phyloP scores from a whole-genome alignment of 1,140 invertebrate species.

The Amphibalanus amphitrite region DNA sequence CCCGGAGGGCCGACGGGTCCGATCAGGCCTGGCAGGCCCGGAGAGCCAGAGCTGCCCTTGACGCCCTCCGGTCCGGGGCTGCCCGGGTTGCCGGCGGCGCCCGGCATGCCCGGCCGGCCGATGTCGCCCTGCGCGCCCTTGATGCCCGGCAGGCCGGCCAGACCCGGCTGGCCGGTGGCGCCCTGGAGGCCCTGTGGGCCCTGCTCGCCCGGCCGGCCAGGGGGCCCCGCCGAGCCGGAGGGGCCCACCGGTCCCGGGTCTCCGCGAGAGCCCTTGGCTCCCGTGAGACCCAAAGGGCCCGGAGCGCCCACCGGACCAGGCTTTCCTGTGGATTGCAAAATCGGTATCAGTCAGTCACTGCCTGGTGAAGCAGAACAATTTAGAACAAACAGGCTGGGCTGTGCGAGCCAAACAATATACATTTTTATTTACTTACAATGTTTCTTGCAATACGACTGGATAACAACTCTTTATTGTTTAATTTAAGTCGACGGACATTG shows the following conservation, averaged over 20 bases:
- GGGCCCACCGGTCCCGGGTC: constrained; percentile 56
- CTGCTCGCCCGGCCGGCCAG: constrained; percentile 40
- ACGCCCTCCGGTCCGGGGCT: constrained; percentile 30
- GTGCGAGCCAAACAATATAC: too few species aligned
- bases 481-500: too few species aligned
- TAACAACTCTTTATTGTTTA: too few species aligned
- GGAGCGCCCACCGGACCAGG: constrained; percentile 35
- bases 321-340: constrained; percentile 18
- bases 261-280: constrained; percentile 54
- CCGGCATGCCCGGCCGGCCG: constrained; percentile 46
- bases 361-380: too few species aligned
- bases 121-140: constrained; percentile 43
- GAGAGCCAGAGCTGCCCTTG: constrained; percentile 34
- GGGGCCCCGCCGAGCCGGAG: constrained; percentile 46
- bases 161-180: constrained; percentile 21
- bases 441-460: too few species aligned
- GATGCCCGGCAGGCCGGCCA: constrained; percentile 46
- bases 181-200: constrained; percentile 22
- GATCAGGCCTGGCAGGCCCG: constrained; percentile 42
- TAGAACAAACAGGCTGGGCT: too few species aligned
- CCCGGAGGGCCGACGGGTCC: constrained; percentile 48
- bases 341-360: too few species aligned
- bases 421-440: too few species aligned
- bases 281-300: constrained; percentile 41
- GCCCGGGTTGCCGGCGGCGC: constrained; percentile 47